Percentiles rank a stretch among this genome's conserved stretches.
phyloP scores from a whole-genome alignment of 2,113 vertebrate species.

The Myrmophylax atrothorax region DNA sequence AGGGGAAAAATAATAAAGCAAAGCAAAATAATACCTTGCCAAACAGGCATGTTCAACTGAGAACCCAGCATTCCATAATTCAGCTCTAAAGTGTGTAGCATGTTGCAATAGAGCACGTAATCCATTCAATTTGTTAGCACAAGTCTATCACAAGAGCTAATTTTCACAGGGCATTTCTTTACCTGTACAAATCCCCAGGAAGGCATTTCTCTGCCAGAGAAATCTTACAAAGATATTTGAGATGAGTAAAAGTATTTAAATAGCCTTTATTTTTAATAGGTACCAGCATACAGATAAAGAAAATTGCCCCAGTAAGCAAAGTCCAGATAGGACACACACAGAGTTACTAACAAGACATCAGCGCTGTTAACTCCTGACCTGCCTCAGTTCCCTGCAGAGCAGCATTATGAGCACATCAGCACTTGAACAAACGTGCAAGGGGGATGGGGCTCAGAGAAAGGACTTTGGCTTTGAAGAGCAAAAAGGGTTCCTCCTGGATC shows the following conservation, averaged over 20 bases:
- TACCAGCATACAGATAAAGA: neutral
- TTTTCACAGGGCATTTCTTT: conserved; percentile 10
- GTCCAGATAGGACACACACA: neutral
- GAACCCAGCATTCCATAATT: neutral
- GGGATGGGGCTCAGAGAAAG: neutral
- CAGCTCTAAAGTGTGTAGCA: neutral
- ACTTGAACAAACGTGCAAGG: neutral
- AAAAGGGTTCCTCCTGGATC: neutral
- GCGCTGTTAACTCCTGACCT: neutral
- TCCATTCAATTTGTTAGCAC: neutral
- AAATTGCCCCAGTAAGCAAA: neutral
- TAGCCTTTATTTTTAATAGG: neutral
- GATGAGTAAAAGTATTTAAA: neutral
- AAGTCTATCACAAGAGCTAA: neutral
- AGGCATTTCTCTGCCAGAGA: neutral
- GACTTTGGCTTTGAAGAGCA: neutral
- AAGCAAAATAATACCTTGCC: neutral
- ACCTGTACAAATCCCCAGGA: neutral
- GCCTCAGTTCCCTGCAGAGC: neutral
- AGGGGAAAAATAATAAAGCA: neutral
- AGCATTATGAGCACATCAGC: neutral
- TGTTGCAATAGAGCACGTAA: neutral
- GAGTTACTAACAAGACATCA: neutral
- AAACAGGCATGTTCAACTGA: neutral
- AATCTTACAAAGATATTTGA: neutral